These are phyloP conservation scores for Heliconius ismenius DNA, from an alignment of 2,888 invertebrate species.

Conservation along the genomic window DNA sequence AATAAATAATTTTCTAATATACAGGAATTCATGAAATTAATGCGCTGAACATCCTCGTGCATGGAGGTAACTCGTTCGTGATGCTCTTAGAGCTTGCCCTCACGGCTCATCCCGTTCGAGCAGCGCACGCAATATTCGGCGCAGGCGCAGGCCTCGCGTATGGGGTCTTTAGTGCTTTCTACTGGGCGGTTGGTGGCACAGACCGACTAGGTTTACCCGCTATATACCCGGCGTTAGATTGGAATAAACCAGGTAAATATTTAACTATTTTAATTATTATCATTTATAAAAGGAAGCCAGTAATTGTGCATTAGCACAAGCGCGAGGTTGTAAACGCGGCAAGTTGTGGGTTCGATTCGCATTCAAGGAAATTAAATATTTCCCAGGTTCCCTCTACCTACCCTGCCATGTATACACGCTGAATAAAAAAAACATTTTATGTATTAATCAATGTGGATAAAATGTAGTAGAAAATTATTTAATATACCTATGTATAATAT, in stretches of 20 bases:
- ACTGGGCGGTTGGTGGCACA: slow-evolving; percentile 75
- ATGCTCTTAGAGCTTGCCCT: slow-evolving; percentile 88
- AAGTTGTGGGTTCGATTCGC: no score
- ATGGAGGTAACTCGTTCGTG: slow-evolving; percentile 87
- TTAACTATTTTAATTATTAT: not conserved
- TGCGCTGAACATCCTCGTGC: slow-evolving; percentile 86
- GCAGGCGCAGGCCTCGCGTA: slow-evolving; percentile 82
- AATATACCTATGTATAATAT: not conserved
- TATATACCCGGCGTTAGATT: slow-evolving; percentile 89
- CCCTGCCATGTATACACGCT: no score
- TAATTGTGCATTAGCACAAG: not conserved
- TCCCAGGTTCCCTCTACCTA: no score
- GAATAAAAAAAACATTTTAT: no score
- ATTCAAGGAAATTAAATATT: no score
- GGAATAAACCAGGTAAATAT: slow-evolving; percentile 83
- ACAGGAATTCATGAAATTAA: slow-evolving; percentile 83
- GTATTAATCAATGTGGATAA: not conserved
- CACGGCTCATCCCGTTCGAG: slow-evolving; percentile 86
- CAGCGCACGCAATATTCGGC: slow-evolving; percentile 84
- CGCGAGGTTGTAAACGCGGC: no score
- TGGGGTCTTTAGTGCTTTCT: slow-evolving; percentile 76
- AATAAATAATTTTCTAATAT: slow-evolving; percentile 1
- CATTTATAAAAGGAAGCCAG: not conserved
- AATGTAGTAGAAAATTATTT: not conserved
- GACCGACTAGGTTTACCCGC: slow-evolving; percentile 81